These are phyloP conservation scores for Leucophenga maculata DNA, from an alignment of 2,888 invertebrate species.

Conservation along the genomic window DNA sequence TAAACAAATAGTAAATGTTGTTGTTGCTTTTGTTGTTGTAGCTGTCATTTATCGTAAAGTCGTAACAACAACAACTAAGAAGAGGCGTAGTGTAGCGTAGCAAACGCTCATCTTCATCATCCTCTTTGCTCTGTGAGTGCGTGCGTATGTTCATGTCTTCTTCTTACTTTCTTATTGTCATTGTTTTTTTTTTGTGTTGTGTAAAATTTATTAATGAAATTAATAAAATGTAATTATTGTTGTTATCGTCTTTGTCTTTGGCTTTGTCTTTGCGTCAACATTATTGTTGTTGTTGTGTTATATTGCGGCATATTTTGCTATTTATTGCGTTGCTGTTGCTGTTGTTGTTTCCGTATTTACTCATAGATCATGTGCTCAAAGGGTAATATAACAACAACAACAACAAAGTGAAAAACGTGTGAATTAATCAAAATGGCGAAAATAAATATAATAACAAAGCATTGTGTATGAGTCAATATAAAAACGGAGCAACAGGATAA, in stretches of 20 bases:
- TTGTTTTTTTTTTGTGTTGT: background rate
- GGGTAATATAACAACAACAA: no score
- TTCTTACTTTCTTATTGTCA: no score
- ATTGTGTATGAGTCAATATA: no score
- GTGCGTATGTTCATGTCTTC: no score
- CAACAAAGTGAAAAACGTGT: no score
- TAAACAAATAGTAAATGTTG: constrained; percentile 10
- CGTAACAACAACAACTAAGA: constrained; percentile 2
- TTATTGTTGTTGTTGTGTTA: background rate
- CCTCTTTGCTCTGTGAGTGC: no score
- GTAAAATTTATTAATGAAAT: constrained; percentile 15
- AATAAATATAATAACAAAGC: no score
- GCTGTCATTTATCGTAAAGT: constrained; percentile 15
- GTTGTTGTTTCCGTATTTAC: constrained; percentile 7
- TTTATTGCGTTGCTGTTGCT: background rate
- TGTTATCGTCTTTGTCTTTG: background rate
- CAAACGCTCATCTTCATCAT: background rate
- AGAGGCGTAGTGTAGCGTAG: background rate
- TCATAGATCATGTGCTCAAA: background rate
- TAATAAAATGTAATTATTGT: constrained; percentile 4
- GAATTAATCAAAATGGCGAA: no score
- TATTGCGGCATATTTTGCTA: no score
- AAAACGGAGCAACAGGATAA: no score
- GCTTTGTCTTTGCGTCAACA: no score
- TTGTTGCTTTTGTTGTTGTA: constrained; percentile 16